These are phyloP conservation scores for Chelonia mydas DNA, from an alignment of 2,797 vertebrate genomes.

Conservation along the genomic window DNA sequence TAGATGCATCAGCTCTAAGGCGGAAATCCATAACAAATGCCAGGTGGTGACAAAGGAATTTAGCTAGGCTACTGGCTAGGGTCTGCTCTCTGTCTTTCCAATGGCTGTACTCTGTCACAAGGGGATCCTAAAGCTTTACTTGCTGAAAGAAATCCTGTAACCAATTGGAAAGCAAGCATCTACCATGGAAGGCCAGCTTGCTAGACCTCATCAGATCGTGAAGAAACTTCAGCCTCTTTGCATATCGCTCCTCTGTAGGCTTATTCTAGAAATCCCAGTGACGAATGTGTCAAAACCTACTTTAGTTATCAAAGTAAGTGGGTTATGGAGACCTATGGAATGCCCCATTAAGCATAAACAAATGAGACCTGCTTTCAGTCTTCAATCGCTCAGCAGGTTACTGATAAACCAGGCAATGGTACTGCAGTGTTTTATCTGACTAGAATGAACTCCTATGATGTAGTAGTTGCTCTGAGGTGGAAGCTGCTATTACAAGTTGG, in stretches of 20 bases:
- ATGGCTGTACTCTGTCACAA: background rate
- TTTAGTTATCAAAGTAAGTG: background rate
- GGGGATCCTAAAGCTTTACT: background rate
- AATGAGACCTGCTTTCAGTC: background rate
- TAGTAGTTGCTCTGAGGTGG: background rate
- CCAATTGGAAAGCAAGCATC: background rate
- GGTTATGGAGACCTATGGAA: background rate
- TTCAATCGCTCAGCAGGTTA: background rate
- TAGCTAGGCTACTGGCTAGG: background rate
- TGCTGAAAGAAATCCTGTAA: background rate
- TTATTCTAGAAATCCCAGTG: conserved; percentile 12
- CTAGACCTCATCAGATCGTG: background rate
- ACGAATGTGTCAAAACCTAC: background rate
- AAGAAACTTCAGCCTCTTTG: background rate
- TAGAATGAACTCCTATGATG: background rate
- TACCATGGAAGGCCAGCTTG: background rate
- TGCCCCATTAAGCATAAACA: background rate
- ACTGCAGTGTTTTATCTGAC: background rate
- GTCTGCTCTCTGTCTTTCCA: conserved; percentile 1
- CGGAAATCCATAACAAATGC: conserved; percentile 1
- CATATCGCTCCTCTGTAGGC: background rate
- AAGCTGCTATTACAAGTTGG: background rate
- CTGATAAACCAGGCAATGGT: background rate
- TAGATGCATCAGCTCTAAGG: conserved; percentile 32
- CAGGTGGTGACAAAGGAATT: background rate